Percentiles rank a stretch among this genome's conserved stretches.
Evolutionary conservation across 2,888 invertebrate species (phyloP).

Genomic region (Blomia tropicalis): DNA sequence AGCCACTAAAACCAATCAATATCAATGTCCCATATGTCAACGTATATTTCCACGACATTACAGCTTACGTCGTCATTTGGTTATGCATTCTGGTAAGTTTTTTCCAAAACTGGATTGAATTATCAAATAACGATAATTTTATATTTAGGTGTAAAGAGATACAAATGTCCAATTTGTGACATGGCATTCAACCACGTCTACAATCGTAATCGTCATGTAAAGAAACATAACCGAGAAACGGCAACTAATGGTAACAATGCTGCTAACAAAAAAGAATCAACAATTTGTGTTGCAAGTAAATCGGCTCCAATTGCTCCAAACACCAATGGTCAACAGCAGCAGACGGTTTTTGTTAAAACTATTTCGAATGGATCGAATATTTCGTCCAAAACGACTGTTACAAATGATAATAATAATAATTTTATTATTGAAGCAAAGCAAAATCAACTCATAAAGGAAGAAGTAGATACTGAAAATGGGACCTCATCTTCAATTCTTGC

Average conservation of each 20-base stretch:
- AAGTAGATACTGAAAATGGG: not conserved
- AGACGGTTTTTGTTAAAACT: not conserved
- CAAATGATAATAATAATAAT: not conserved
- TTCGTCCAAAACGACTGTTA: too few relatives aligned
- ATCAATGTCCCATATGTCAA: conserved; percentile 28
- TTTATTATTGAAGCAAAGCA: not conserved
- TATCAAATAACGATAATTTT: not conserved
- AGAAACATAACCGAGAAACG: not conserved
- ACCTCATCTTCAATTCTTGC: not conserved
- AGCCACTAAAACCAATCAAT: not conserved
- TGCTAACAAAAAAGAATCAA: not conserved
- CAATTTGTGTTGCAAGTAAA: not conserved
- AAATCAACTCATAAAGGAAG: too few relatives aligned
- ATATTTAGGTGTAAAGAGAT: conserved; percentile 31
- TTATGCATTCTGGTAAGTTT: conserved; percentile 30
- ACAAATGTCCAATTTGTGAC: conserved; percentile 31
- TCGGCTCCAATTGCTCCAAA: too few relatives aligned
- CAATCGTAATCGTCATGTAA: conserved; percentile 31
- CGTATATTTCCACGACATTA: conserved; percentile 31
- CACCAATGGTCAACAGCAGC: not conserved
- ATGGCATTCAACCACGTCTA: conserved; percentile 32
- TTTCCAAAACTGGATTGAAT: not conserved
- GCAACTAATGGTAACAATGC: not conserved
- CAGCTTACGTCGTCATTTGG: conserved; percentile 31
- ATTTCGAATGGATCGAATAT: not conserved